Percentiles rank a stretch among this genome's conserved stretches.
These are phyloP conservation scores for Odontamblyopus lacepedii DNA, from an alignment of 2,797 vertebrate species.

Conservation along the genomic window DNA sequence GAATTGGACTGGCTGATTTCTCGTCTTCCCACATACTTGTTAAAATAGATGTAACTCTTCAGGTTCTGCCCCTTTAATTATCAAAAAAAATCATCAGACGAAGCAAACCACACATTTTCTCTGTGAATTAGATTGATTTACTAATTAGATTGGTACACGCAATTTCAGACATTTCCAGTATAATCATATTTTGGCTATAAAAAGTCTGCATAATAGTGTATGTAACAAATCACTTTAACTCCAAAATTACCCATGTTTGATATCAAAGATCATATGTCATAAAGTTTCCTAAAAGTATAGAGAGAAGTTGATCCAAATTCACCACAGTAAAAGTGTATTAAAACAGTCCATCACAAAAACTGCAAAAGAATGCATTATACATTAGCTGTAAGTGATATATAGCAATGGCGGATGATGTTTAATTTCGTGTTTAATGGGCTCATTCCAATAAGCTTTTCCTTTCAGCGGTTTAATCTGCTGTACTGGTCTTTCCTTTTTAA, in stretches of 20 bases:
- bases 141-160: neutral
- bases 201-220: neutral
- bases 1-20: constrained; percentile 8
- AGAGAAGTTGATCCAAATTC: constrained; percentile 8
- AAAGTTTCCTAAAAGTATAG: constrained; percentile 22
- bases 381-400: constrained; percentile 43
- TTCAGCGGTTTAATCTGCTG: constrained; percentile 28
- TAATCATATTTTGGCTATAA: neutral
- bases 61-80: constrained; percentile 3
- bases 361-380: constrained; percentile 42
- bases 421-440: constrained; percentile 61
- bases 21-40: neutral
- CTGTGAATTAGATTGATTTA: constrained; percentile 1
- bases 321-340: constrained; percentile 29
- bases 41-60: constrained; percentile 4
- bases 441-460: constrained; percentile 39
- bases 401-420: constrained; percentile 37
- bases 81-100: neutral
- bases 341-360: constrained; percentile 58
- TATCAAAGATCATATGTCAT: neutral
- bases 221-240: neutral
- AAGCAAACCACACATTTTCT: neutral
- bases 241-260: neutral
- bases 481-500: constrained; percentile 57
- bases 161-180: neutral